Evolutionary conservation across 2,888 invertebrate species (phyloP).

Genomic region (Trypoxylon attenuatum): DNA sequence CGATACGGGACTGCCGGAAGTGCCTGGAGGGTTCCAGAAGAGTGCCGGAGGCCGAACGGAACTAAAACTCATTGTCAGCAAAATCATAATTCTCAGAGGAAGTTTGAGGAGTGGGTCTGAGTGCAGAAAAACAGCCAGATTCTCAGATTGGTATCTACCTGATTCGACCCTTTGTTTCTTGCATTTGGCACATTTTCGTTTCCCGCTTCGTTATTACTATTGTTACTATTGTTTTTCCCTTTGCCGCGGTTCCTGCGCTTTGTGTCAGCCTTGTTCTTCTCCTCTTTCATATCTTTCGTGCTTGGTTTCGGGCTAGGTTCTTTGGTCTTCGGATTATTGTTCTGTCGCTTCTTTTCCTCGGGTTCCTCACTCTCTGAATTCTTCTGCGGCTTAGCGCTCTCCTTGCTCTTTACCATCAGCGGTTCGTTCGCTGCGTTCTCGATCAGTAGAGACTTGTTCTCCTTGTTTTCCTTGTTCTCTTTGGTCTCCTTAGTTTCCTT

Average conservation of each 20-base stretch:
- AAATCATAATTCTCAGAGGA: no score
- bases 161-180: no score
- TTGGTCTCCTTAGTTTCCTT: conserved; percentile 52
- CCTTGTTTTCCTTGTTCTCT: conserved; percentile 54
- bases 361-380: conserved; percentile 35
- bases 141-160: no score
- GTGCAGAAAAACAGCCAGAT: no score
- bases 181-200: conserved; percentile 50
- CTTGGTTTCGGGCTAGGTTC: conserved; percentile 47
- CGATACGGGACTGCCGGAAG: no score
- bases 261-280: conserved; percentile 71
- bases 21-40: no score
- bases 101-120: no score
- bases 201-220: no score
- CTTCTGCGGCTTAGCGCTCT: conserved; percentile 38
- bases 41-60: no score
- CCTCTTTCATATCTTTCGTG: conserved; percentile 71
- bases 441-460: conserved; percentile 48
- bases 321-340: conserved; percentile 28
- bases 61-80: no score
- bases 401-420: conserved; percentile 42
- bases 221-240: conserved; percentile 46
- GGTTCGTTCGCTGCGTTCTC: conserved; percentile 38
- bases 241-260: conserved; percentile 63
- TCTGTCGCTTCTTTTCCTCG: conserved; percentile 34